Base-by-base conservation (phyloP, 2,888 invertebrate species). In the Muscina levida region DNA sequence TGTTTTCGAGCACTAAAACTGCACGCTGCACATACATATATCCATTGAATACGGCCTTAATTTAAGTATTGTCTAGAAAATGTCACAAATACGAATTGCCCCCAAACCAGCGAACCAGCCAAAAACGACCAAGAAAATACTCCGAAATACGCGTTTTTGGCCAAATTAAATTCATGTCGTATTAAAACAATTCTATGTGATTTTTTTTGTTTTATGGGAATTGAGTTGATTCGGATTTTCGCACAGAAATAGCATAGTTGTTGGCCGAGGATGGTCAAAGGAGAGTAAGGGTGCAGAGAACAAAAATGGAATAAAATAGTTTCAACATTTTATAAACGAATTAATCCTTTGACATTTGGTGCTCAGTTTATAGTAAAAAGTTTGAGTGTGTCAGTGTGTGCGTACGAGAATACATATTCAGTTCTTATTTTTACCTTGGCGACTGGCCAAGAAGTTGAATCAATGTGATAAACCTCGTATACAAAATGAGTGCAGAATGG, bases 311-410 rank as follows among this genome's bases (percentile, higher is more conserved):
- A 72, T 73, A 53, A 66, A 80, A 65, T 51, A 53, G 70, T 71
- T 77, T 65, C n/a, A n/a, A 31, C 70, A 44, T 77, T 79, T 68
- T 70, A 71, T 73, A 66, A 26, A 77, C 77, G 59, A 77, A 80
- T 80, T 80, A 77, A 80, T 80, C 80, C 66, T 66, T 66, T 80
- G 77, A 80, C 77, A 77, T 77, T 80, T 77, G 48, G 44, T 70
- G 77, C 70, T 66, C 73, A 77, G 17, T 19, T 1, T 19, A 19
- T 48, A n/a, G 19, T 48, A 37, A 4, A 10, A 37, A 10, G 19
- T 48, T 19, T 19, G 48, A 19, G 48, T 48, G 3, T 19, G 46
- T 46, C 42, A 13, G 46, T n/a, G 17, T 46, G n/a, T 46, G 17
- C 17, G 17, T 19, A 31, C 31, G 31, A 8, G 31, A 48, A 48